Percentiles rank a stretch among this genome's conserved stretches.
Conservation (phyloP, 2,888 invertebrate species). For the Heliconius aoede region DNA sequence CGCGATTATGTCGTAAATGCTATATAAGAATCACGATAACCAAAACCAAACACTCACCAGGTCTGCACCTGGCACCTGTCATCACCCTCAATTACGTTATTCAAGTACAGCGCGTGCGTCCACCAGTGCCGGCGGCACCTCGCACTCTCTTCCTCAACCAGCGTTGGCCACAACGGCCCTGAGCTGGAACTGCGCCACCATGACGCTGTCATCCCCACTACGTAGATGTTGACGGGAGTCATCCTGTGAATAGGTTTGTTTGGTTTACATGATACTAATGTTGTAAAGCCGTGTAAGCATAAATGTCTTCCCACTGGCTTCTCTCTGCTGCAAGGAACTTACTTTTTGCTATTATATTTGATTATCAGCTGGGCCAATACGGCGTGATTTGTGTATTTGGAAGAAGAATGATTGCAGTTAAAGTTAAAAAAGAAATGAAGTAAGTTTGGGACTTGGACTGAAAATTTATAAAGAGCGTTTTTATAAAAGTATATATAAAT, state of each 20-base stretch:
- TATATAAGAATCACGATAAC: neutral
- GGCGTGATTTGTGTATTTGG: no score
- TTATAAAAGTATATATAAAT: no score
- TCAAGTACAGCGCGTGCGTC: conserved; percentile 50
- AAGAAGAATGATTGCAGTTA: no score
- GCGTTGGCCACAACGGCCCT: conserved; percentile 49
- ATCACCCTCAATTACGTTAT: conserved; percentile 49
- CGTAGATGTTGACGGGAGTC: conserved; percentile 48
- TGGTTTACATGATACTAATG: neutral
- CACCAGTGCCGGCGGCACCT: conserved; percentile 52
- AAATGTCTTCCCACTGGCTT: no score
- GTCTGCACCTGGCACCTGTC: conserved; percentile 50
- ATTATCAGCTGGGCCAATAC: no score
- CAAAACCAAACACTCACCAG: conserved; percentile 49
- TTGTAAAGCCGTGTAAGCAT: no score
- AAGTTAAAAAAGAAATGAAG: no score
- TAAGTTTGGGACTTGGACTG: no score
- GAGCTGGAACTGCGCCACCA: conserved; percentile 49
- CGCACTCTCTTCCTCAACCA: conserved; percentile 49
- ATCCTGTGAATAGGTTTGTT: conserved; percentile 45
- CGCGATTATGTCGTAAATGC: no score
- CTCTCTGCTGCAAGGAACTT: no score
- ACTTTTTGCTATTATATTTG: no score
- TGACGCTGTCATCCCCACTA: conserved; percentile 50
- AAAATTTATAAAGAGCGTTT: no score